Conservation (phyloP, 2,888 invertebrate species). For the Rotaria magnacalcarata region DNA sequence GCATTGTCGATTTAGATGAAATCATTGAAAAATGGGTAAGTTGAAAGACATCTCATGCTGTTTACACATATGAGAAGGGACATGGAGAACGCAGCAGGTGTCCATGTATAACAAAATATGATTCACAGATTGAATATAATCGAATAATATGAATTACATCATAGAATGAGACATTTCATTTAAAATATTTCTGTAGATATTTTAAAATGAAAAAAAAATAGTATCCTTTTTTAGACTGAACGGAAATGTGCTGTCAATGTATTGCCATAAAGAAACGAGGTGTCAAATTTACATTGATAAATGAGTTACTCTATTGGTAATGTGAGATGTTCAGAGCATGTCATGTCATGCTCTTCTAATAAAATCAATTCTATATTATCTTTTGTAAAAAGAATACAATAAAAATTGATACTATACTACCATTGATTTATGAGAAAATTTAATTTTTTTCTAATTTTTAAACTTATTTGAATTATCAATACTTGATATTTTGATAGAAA, state of each 20-base stretch:
- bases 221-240: background rate
- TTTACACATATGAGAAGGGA: background rate
- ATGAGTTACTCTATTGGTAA: background rate
- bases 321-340: background rate
- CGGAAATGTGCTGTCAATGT: background rate
- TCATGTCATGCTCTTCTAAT: background rate
- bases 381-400: background rate
- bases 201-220: background rate
- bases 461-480: no score
- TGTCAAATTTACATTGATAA: background rate
- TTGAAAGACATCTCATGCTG: background rate
- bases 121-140: background rate
- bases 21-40: constrained; percentile 45
- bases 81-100: background rate
- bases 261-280: background rate
- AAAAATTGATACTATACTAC: background rate
- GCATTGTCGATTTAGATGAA: constrained; percentile 43
- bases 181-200: background rate
- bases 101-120: background rate
- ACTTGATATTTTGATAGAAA: no score
- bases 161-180: background rate
- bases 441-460: no score
- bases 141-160: background rate
- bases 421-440: no score
- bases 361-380: background rate